Conservation (phyloP, 2,113 vertebrate species). For the Motacilla tschutschensis region DNA sequence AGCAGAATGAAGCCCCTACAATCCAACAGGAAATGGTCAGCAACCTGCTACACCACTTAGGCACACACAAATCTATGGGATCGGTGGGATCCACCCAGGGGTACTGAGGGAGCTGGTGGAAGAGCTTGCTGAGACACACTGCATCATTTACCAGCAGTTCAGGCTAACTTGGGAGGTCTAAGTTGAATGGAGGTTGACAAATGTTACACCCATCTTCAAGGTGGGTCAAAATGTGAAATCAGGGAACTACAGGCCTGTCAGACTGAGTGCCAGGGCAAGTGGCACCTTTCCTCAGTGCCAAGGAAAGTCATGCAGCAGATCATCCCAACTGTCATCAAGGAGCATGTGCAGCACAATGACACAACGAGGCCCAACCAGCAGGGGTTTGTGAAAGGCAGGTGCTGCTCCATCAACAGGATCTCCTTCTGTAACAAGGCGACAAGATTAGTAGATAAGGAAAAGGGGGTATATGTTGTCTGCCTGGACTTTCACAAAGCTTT, state of each 20-base stretch:
- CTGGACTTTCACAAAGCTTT: not conserved
- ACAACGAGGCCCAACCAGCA: not conserved
- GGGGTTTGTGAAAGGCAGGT: not conserved
- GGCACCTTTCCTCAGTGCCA: not conserved
- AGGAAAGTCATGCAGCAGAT: not conserved
- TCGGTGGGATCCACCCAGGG: not conserved
- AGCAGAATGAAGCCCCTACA: not conserved
- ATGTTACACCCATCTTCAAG: not conserved
- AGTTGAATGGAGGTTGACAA: not conserved
- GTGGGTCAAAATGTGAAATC: not conserved
- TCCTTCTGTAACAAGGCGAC: not conserved
- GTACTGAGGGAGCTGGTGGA: not conserved
- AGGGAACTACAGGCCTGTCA: not conserved
- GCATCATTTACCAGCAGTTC: not conserved
- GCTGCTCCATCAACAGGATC: not conserved
- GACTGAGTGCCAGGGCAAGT: not conserved
- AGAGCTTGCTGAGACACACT: accelerated
- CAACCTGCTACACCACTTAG: not conserved
- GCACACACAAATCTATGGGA: not conserved
- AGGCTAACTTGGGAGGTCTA: not conserved
- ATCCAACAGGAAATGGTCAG: not conserved
- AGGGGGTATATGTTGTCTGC: not conserved
- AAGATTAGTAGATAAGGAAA: not conserved
- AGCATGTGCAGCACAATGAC: not conserved
- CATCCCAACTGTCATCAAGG: not conserved